These are phyloP conservation scores for Augochlorella aurata DNA, from an alignment of 2,888 invertebrate species.

Conservation along the genomic window DNA sequence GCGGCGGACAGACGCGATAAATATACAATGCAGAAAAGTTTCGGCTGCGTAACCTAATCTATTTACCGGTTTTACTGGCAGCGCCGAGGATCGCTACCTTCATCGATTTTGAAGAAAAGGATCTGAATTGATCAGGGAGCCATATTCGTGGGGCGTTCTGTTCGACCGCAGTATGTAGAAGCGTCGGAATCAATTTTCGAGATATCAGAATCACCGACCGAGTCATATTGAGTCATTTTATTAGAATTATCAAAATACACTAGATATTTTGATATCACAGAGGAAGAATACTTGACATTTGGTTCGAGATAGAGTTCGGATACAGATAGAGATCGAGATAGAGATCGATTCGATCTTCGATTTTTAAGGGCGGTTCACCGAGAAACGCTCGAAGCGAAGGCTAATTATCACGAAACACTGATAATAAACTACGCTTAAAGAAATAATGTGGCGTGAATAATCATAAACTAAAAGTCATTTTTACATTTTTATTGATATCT, in stretches of 20 bases:
- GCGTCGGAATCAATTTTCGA: background rate
- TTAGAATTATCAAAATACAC: background rate
- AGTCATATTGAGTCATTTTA: constrained; percentile 29
- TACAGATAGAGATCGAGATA: too few species aligned
- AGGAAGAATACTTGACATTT: background rate
- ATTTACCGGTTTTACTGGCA: constrained; percentile 83
- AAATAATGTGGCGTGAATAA: too few species aligned
- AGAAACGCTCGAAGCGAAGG: background rate
- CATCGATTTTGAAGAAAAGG: constrained; percentile 73
- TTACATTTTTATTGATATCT: too few species aligned
- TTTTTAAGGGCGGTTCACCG: background rate
- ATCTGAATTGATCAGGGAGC: constrained; percentile 34
- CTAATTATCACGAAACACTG: too few species aligned
- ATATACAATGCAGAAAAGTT: background rate
- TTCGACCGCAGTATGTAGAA: background rate
- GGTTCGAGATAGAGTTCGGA: background rate
- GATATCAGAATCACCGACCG: background rate
- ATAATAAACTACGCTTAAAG: too few species aligned
- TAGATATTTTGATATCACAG: constrained; percentile 3
- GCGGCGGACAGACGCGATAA: background rate
- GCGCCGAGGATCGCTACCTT: constrained; percentile 85
- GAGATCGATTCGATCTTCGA: constrained; percentile 1
- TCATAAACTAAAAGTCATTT: too few species aligned
- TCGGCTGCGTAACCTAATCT: constrained; percentile 24
- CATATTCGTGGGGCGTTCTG: background rate